Percentiles rank a stretch among this genome's conserved stretches.
phyloP scores from a whole-genome alignment of 2,797 vertebrate species.

The Crypturellus tataupa region DNA sequence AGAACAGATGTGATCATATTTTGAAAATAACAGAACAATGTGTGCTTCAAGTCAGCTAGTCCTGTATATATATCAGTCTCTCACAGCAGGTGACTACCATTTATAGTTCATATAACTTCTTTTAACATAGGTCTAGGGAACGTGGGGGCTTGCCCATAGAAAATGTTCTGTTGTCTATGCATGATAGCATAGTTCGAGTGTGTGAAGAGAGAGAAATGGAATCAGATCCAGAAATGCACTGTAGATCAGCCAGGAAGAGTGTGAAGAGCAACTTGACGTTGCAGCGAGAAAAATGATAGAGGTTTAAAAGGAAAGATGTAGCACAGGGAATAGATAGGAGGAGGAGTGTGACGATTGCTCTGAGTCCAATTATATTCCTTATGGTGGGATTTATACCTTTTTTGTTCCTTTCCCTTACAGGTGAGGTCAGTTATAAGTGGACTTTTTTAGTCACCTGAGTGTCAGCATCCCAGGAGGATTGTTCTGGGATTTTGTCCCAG shows the following conservation, averaged over 20 bases:
- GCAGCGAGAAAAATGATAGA: not conserved
- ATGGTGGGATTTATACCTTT: not conserved
- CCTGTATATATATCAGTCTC: not conserved
- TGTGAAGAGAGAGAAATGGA: not conserved
- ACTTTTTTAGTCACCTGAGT: not conserved
- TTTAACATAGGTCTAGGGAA: not conserved
- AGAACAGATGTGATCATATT: constrained; percentile 14
- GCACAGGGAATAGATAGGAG: not conserved
- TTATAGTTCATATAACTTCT: not conserved
- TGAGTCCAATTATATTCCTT: not conserved
- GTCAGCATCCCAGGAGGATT: not conserved
- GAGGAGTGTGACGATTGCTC: not conserved
- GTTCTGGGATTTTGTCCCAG: not conserved
- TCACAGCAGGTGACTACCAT: not conserved
- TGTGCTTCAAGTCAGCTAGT: not conserved
- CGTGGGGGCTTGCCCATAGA: not conserved
- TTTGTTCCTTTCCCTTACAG: not conserved
- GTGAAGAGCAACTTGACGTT: not conserved
- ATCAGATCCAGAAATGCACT: not conserved
- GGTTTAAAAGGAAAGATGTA: not conserved
- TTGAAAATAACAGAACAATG: not conserved
- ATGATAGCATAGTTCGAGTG: not conserved
- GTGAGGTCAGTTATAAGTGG: not conserved
- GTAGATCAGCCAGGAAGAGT: not conserved
- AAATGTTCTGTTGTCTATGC: not conserved